Percentiles rank a stretch among this genome's conserved stretches.
phyloP scores from a whole-genome alignment of 2,113 vertebrate genomes.

The Ceuthmochares aereus region DNA sequence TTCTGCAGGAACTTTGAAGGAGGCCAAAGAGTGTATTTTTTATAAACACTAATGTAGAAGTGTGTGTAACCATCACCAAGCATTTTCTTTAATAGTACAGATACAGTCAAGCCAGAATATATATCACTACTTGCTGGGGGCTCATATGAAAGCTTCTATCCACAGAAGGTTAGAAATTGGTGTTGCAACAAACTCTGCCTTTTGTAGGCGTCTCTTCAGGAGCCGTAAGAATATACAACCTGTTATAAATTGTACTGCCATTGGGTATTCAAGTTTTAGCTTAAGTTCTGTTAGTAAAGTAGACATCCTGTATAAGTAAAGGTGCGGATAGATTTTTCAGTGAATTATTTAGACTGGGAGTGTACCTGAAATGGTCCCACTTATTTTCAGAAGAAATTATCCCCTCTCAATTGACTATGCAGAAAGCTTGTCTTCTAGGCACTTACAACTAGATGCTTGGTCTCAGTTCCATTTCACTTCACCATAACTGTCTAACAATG shows the following conservation, averaged over 20 bases:
- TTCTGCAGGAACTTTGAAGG: neutral
- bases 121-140: neutral
- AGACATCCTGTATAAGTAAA: neutral
- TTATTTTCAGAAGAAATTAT: neutral
- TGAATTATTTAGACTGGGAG: neutral
- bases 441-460: neutral
- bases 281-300: neutral
- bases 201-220: neutral
- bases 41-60: neutral
- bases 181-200: neutral
- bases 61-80: neutral
- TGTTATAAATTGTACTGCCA: neutral
- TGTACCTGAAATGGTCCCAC: neutral
- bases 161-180: neutral
- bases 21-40: neutral
- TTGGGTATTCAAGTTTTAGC: neutral
- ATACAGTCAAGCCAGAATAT: neutral
- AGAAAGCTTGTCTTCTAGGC: neutral
- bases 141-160: neutral
- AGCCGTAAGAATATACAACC: neutral
- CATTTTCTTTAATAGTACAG: neutral
- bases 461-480: neutral
- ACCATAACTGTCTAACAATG: neutral
- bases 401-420: neutral
- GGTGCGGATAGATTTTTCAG: neutral